phyloP scores from a whole-genome alignment of 2,797 vertebrate species.

The Hemitrygon akajei region DNA sequence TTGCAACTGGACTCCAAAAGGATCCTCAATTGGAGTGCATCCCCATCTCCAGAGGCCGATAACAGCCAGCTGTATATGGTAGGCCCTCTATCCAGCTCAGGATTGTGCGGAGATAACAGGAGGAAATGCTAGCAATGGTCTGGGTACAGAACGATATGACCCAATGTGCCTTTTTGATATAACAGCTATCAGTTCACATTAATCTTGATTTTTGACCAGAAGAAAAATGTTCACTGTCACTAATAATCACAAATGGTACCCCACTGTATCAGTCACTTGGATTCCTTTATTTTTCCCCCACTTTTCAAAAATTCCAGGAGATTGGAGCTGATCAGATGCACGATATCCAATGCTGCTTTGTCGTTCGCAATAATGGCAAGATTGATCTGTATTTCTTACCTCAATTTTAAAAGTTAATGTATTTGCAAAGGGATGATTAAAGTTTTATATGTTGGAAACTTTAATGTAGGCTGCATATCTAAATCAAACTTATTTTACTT shows the following conservation, averaged over 20 bases:
- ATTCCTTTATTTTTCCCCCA: not conserved
- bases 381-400: not conserved
- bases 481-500: not conserved
- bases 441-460: not conserved
- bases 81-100: too few species aligned
- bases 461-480: not conserved
- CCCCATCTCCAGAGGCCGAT: too few species aligned
- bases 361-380: not conserved
- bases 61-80: too few species aligned
- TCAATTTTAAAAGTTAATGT: not conserved
- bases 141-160: too few species aligned
- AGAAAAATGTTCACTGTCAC: not conserved
- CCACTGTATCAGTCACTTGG: not conserved
- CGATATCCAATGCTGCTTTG: not conserved
- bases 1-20: too few species aligned
- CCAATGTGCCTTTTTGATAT: not conserved
- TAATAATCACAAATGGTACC: too few species aligned
- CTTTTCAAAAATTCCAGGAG: not conserved
- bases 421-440: not conserved
- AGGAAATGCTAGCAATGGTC: too few species aligned
- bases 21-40: too few species aligned
- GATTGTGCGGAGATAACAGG: too few species aligned
- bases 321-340: not conserved
- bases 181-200: not conserved
- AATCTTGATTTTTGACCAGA: conserved; percentile 10